Evolutionary conservation across 2,888 invertebrate species (phyloP).

Genomic region (Hermaeophaga mercurialis): DNA sequence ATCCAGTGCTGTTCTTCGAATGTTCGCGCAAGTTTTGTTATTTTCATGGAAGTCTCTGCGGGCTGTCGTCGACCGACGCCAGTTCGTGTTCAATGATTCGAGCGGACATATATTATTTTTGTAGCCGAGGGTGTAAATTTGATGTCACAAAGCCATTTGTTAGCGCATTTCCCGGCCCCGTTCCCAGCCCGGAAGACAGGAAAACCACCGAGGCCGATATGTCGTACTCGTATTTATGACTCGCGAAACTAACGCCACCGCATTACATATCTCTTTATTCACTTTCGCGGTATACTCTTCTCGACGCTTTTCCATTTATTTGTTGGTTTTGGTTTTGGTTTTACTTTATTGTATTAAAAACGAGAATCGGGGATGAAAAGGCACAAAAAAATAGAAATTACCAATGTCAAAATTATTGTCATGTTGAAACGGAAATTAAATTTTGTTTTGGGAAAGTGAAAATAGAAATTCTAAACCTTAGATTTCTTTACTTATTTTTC

Average conservation of each 20-base stretch:
- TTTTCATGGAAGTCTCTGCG: constrained; percentile 43
- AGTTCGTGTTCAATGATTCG: constrained; percentile 57
- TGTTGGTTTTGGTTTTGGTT: not conserved
- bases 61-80: constrained; percentile 46
- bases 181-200: constrained; percentile 55
- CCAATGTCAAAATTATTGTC: too few relatives aligned
- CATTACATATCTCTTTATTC: constrained; percentile 25
- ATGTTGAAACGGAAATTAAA: too few relatives aligned
- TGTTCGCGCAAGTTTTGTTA: constrained; percentile 16
- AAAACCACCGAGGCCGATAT: constrained; percentile 57
- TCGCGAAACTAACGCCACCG: constrained; percentile 34
- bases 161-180: constrained; percentile 55
- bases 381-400: too few relatives aligned
- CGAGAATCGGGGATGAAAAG: too few relatives aligned
- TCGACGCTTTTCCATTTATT: constrained; percentile 3
- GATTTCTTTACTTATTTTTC: too few relatives aligned
- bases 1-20: too few relatives aligned
- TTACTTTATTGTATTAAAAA: too few relatives aligned
- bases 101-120: constrained; percentile 59
- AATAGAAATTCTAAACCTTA: too few relatives aligned
- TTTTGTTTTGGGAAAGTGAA: too few relatives aligned
- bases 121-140: constrained; percentile 58
- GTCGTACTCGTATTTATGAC: constrained; percentile 57
- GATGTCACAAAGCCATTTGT: constrained; percentile 59
- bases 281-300: constrained; percentile 9